phyloP scores from a whole-genome alignment of 1,140 invertebrate species.

The Hermetia illucens region DNA sequence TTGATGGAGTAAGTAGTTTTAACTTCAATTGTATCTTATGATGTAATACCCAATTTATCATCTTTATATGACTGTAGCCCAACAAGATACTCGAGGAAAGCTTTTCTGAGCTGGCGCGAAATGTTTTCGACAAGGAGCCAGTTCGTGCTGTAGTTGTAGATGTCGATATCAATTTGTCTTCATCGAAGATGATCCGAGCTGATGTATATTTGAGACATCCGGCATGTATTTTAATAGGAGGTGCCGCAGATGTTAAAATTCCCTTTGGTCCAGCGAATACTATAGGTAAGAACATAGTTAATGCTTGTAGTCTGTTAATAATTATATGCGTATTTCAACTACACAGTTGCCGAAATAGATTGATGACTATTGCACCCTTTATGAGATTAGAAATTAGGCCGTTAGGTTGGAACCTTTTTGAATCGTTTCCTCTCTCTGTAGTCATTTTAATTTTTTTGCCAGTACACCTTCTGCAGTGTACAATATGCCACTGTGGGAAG shows the following conservation, averaged over 20 bases:
- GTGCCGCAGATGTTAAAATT: constrained; percentile 33
- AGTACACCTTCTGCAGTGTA: too few species aligned
- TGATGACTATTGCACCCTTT: too few species aligned
- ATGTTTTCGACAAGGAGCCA: constrained; percentile 27
- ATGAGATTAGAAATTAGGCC: too few species aligned
- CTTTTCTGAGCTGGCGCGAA: constrained; percentile 20
- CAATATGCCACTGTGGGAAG: too few species aligned
- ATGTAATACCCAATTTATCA: not conserved
- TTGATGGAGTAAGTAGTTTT: constrained; percentile 32
- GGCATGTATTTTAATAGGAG: constrained; percentile 32
- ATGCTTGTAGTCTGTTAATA: too few species aligned
- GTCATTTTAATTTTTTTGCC: too few species aligned
- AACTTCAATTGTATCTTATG: too few species aligned
- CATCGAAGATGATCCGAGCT: constrained; percentile 32
- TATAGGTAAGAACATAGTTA: constrained; percentile 9
- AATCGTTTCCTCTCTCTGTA: too few species aligned
- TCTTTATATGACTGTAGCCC: constrained; percentile 15
- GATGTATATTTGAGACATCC: constrained; percentile 31
- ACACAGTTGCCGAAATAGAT: too few species aligned
- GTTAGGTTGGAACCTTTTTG: too few species aligned
- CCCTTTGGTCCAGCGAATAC: constrained; percentile 22
- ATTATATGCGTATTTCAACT: too few species aligned
- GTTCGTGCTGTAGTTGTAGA: constrained; percentile 37
- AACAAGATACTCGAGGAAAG: constrained; percentile 21
- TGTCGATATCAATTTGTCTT: constrained; percentile 34